phyloP scores from a whole-genome alignment of 2,888 invertebrate species.

The Julus scandinavius region DNA sequence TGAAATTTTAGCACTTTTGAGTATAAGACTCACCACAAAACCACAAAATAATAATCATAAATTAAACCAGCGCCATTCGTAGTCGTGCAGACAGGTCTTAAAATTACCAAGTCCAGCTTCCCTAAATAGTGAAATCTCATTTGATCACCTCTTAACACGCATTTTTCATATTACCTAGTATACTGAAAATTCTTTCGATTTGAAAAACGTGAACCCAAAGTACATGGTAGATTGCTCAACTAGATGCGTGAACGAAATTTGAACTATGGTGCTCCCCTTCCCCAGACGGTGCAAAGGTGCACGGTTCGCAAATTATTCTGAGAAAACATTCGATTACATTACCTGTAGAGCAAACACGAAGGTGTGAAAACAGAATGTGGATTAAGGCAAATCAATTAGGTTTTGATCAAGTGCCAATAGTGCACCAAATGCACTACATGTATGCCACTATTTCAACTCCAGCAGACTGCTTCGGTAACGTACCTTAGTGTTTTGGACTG shows the following conservation, averaged over 20 bases:
- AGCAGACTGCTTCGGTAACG: background rate
- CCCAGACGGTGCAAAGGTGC: background rate
- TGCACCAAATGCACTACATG: background rate
- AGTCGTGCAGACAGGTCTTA: too few relatives aligned
- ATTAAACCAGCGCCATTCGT: too few relatives aligned
- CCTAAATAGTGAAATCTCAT: too few relatives aligned
- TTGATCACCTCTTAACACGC: too few relatives aligned
- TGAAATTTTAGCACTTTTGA: too few relatives aligned
- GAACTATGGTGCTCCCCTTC: background rate
- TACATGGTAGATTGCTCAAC: background rate
- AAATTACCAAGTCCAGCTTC: too few relatives aligned
- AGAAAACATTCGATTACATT: background rate
- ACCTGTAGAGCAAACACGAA: background rate
- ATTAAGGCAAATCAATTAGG: background rate
- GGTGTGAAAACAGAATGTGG: background rate
- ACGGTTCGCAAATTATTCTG: background rate
- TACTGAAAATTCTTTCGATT: background rate
- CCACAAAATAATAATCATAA: too few relatives aligned
- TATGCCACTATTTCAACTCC: background rate
- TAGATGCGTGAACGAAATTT: background rate
- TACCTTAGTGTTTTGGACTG: background rate
- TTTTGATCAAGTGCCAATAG: conserved; percentile 23
- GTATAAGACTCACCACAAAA: too few relatives aligned
- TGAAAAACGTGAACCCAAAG: background rate
- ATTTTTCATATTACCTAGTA: too few relatives aligned